Evolutionary conservation across 2,113 vertebrate genomes (phyloP).

Genomic region (Poeciliopsis occidentalis): DNA sequence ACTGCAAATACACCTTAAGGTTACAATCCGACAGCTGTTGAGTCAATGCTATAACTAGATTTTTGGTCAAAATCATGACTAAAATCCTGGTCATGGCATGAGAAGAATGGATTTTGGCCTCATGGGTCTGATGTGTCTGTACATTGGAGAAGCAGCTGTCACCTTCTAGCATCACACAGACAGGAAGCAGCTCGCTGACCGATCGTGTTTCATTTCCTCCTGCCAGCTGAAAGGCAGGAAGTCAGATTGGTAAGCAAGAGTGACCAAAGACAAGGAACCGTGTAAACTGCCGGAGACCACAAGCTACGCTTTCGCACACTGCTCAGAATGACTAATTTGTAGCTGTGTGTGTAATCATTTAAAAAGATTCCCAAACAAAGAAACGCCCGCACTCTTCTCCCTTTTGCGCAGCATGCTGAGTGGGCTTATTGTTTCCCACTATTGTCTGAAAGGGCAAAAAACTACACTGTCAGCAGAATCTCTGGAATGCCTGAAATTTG

Average conservation of each 20-base stretch:
- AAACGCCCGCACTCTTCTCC: slow-evolving; percentile 34
- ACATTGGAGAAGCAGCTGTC: slow-evolving; percentile 32
- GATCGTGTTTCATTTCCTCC: slow-evolving; percentile 53
- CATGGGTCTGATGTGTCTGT: background rate
- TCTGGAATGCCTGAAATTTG: slow-evolving; percentile 12
- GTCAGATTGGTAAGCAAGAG: slow-evolving; percentile 47
- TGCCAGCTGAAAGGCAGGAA: slow-evolving; percentile 60
- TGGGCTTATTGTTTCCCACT: slow-evolving; percentile 50
- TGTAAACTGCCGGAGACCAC: slow-evolving; percentile 4
- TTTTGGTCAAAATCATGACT: background rate
- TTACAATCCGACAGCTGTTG: background rate
- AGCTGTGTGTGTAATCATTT: slow-evolving; percentile 8
- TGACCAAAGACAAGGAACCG: slow-evolving; percentile 33
- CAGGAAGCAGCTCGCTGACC: slow-evolving; percentile 60
- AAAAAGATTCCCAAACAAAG: slow-evolving; percentile 42
- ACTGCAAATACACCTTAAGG: background rate
- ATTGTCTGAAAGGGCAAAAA: slow-evolving; percentile 23
- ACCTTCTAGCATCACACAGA: slow-evolving; percentile 28
- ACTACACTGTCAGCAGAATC: slow-evolving; percentile 35
- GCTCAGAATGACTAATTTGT: slow-evolving; percentile 2
- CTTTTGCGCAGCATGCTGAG: slow-evolving; percentile 18
- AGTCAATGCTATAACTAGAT: no score
- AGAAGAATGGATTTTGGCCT: background rate
- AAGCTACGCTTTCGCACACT: slow-evolving; percentile 2
- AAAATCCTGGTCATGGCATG: background rate